Base-by-base conservation (phyloP, 2,797 vertebrate species). In the Nannoperca obscura region DNA sequence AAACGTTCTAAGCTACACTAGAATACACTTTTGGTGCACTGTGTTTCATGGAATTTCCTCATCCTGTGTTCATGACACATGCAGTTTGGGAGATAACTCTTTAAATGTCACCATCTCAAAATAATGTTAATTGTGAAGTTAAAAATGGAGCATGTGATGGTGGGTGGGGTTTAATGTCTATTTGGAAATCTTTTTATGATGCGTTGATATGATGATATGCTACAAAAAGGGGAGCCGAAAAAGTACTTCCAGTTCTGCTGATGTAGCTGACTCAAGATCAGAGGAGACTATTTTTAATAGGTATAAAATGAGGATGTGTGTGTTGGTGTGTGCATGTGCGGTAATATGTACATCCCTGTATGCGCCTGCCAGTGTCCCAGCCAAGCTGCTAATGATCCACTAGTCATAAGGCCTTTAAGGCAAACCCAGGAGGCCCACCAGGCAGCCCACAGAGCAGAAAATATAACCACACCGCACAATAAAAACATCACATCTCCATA, bases 311-410 rank as follows among this genome's bases (percentile, higher is more conserved):
- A 78, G 50, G 27, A 71, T 36, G 15, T 74, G 74, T 81, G 80
- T 75, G 55, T 40, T 10, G 17, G 38, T 75, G 66, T 78, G 46
- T 69, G 68, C n/a, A 13, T 76, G 64, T 10, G 14, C 62, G 69
- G 22, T 27, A 20, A 50, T 60, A 62, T 83, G 54, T 57, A 14
- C 65, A 32, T 69, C 10, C 36, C 34, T 44, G 67, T 68, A 66
- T 84, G 54, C 11, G 62, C 12, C 47, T 75, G 22, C 50, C 47
- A 70, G 74, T 62, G 82, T 86, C 74, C 67, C 38, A 59, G 79
- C 76, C 80, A 62, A 69, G 72, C 73, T 80, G 75, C 81, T 89
- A 87, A 89, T 84, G 81, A 90, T 85, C 79, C 71, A 36, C 64
- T 8, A 66, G 81, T 83, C 80, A 64, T 78, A 22, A 81, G 73